Evolutionary conservation across 2,797 vertebrate genomes (phyloP).

Genomic region (Rachycentron canadum): DNA sequence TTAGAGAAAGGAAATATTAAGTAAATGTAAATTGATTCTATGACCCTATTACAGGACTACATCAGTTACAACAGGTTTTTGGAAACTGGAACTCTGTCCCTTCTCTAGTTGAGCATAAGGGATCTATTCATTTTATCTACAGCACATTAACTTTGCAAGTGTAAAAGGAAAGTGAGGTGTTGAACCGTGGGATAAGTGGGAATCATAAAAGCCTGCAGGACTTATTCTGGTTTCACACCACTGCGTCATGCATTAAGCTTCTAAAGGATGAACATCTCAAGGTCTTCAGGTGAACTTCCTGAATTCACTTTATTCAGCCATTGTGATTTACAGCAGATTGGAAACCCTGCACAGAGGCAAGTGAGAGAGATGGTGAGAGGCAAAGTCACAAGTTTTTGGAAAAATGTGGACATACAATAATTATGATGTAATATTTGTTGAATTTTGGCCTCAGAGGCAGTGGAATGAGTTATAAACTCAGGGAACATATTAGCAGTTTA

Average conservation of each 20-base stretch:
- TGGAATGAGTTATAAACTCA: not conserved
- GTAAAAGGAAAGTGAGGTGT: constrained; percentile 60
- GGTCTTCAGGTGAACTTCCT: constrained; percentile 37
- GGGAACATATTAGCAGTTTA: not conserved
- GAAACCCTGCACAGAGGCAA: constrained; percentile 11
- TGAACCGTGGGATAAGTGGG: constrained; percentile 58
- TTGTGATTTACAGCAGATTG: constrained; percentile 43
- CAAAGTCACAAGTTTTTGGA: no score
- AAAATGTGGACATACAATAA: no score
- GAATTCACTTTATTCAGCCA: constrained; percentile 29
- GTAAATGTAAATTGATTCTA: not conserved
- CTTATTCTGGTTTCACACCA: constrained; percentile 45
- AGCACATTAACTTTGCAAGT: constrained; percentile 62
- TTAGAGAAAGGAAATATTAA: not conserved
- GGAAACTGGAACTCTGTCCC: constrained; percentile 24
- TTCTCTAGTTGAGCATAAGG: constrained; percentile 37
- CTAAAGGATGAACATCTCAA: constrained; percentile 35
- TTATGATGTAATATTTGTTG: no score
- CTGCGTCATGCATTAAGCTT: constrained; percentile 34
- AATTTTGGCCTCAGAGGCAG: not conserved
- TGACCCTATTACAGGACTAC: not conserved
- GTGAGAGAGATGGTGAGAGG: constrained; percentile 17
- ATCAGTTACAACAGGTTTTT: constrained; percentile 9
- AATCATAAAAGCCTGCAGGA: constrained; percentile 53
- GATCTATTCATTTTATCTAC: constrained; percentile 65